phyloP scores from a whole-genome alignment of 1,140 invertebrate genomes.

The Saccostrea glomerata region DNA sequence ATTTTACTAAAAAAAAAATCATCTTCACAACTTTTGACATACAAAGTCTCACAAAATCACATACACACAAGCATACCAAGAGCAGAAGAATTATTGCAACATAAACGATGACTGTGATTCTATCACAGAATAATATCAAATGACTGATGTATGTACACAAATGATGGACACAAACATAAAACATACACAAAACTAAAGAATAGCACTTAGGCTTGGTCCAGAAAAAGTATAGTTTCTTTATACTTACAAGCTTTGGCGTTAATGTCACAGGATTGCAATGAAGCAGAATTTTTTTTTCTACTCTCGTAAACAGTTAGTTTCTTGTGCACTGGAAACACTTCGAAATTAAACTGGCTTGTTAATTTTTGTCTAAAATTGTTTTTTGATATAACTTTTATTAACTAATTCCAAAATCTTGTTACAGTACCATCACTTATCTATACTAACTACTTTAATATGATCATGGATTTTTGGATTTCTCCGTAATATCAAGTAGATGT shows the following conservation, averaged over 20 bases:
- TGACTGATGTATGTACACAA: background rate
- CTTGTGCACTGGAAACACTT: too few species aligned
- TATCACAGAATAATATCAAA: slow-evolving; percentile 22
- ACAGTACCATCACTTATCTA: too few species aligned
- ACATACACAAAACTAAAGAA: background rate
- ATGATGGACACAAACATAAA: background rate
- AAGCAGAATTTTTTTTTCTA: background rate
- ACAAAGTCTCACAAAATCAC: background rate
- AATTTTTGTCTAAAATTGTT: too few species aligned
- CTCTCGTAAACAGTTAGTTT: too few species aligned
- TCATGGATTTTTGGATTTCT: background rate
- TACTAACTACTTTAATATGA: too few species aligned
- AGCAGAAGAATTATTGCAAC: background rate
- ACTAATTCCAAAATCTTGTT: too few species aligned
- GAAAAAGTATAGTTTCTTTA: background rate
- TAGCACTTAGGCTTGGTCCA: background rate
- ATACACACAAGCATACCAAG: background rate
- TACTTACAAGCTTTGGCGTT: background rate
- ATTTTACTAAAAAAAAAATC: background rate
- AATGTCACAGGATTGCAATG: background rate
- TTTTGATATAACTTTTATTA: too few species aligned
- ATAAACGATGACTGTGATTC: slow-evolving; percentile 11
- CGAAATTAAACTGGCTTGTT: too few species aligned
- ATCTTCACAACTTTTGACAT: background rate
- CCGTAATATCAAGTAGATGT: background rate